Base-by-base conservation (phyloP, 2,113 vertebrate genomes). In the Galemys pyrenaicus region DNA sequence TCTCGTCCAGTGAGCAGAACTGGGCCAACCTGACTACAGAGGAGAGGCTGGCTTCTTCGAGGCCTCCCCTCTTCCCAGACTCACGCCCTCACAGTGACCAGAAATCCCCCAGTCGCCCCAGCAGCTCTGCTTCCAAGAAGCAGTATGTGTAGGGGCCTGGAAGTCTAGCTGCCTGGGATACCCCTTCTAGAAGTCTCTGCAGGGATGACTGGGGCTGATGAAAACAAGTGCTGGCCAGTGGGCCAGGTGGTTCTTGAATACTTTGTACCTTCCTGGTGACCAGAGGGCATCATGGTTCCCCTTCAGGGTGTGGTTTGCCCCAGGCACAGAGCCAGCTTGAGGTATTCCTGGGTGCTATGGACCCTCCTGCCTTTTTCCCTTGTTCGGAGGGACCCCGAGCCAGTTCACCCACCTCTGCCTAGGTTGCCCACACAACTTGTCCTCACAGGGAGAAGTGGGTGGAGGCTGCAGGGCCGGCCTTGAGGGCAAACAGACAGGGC, bases 1-100 rank as follows among this genome's bases (percentile, higher is more conserved):
- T 98, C 70, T 96, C 97, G 0, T 98, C 98, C 91, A 98, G 94
- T 0, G 98, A 98, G 90, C 98, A 98, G 95, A 99, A 98, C 97
- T 98, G 98, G 98, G 98, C 98, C 95, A 99, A 98, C 96, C 96
- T 97, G 94, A 98, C 96, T 89, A 98, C 98, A 0, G 98, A 98
- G 91, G 98, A 98, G 97, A 98, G 96, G 88, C 92, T 99, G 97
- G 97, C 91, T 0, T 96, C 98, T 85, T 97, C 92, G 94, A 0
- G 96, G 95, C 65, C 85, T 73, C 95, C 97, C 32, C 93, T 80
- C 46, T 1, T 95, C 87, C 73, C 90, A 64, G 95, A 95, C 80
- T 90, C 95, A 0, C 30, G 87, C 26, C 96, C 54, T 0, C 97
- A 98, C 39, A 75, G 70, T 82, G 91, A 65, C 22, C 96, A 81